A percentile compares a stretch with the other conserved stretches of the same genome.
Conservation (phyloP, 2,797 vertebrate genomes). For the Sphenopsis melanotis region DNA sequence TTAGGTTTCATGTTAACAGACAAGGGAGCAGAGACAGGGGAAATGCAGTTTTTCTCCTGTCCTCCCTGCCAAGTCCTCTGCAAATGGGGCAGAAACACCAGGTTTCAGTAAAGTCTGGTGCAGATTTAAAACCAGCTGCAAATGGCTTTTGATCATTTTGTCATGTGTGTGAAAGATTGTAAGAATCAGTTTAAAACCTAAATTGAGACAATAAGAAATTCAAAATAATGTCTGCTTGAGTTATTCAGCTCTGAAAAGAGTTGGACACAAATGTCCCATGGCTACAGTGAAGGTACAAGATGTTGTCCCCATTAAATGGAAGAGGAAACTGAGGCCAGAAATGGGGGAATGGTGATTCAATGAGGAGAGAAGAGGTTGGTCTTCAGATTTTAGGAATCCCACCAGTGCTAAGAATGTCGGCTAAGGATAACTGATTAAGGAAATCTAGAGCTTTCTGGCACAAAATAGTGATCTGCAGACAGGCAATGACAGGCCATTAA, state of each 20-base stretch:
- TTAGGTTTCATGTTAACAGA: constrained; percentile 50
- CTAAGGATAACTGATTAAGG: neutral
- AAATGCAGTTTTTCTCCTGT: constrained; percentile 16
- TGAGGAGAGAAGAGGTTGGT: neutral
- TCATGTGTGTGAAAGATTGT: neutral
- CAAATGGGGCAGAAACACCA: constrained; percentile 33
- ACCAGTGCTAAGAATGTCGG: neutral
- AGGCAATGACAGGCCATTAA: constrained; percentile 54
- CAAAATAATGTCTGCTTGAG: neutral
- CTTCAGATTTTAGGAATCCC: neutral
- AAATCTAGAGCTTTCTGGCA: neutral
- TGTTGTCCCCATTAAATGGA: neutral
- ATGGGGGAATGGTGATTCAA: neutral
- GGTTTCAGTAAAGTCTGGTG: neutral
- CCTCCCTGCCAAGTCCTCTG: constrained; percentile 24
- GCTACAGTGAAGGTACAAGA: neutral
- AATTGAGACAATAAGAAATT: neutral
- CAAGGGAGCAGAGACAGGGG: constrained; percentile 17
- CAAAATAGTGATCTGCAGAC: constrained; percentile 8
- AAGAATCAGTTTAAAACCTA: neutral
- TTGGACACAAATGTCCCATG: neutral
- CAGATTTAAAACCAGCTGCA: neutral
- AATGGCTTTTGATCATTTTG: constrained; percentile 20
- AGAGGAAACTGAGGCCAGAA: neutral
- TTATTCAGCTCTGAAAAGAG: neutral